Evolutionary conservation across 2,113 vertebrate species (phyloP).

Genomic region (Chaetops frenatus): DNA sequence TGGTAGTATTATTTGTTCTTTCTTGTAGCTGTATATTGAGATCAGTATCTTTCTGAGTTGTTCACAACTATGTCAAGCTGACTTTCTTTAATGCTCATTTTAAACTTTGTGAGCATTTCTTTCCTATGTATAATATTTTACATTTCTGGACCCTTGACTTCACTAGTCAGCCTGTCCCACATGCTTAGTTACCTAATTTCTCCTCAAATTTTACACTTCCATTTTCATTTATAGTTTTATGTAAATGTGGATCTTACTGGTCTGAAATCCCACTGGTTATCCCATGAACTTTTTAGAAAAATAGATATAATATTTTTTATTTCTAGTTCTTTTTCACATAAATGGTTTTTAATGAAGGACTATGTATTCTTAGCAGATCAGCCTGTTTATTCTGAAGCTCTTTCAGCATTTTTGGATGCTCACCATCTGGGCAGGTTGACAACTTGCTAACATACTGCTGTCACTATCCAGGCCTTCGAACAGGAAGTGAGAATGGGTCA

Average conservation of each 20-base stretch:
- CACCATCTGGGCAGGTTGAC: conserved; percentile 61
- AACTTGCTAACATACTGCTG: conserved; percentile 49
- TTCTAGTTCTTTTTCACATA: conserved; percentile 12
- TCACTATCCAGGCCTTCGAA: background rate
- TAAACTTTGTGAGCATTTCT: background rate
- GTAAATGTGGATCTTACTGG: background rate
- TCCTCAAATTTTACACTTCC: background rate
- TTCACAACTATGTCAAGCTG: background rate
- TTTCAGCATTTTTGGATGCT: conserved; percentile 56
- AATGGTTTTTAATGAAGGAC: conserved; percentile 38
- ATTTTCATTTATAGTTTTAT: background rate
- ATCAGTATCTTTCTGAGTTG: background rate
- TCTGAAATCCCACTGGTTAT: background rate
- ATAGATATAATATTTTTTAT: background rate
- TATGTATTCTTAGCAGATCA: conserved; percentile 41
- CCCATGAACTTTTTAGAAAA: background rate
- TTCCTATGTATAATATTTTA: background rate
- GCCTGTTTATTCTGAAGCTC: conserved; percentile 49
- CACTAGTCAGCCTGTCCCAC: background rate
- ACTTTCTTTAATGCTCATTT: background rate
- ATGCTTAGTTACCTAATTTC: background rate
- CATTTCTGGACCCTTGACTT: background rate
- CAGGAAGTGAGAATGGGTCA: conserved; percentile 52
- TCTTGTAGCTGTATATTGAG: background rate
- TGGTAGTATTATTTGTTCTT: background rate